phyloP scores from a whole-genome alignment of 2,888 invertebrate species.

The Apoda limacodes region DNA sequence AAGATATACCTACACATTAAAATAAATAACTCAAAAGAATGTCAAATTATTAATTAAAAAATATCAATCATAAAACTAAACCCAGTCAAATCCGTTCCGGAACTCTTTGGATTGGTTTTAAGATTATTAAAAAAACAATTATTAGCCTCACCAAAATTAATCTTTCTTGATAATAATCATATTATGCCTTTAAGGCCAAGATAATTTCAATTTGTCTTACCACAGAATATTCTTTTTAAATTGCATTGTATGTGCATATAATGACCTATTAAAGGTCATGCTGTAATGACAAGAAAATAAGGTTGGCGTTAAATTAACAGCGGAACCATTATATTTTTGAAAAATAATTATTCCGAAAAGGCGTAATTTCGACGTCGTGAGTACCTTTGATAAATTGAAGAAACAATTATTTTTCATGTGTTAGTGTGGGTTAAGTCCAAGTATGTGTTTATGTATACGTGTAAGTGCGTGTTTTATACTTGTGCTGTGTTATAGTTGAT shows the following conservation, averaged over 20 bases:
- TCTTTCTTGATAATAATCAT: conserved; percentile 35
- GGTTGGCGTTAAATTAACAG: conserved; percentile 36
- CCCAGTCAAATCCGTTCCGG: conserved; percentile 25
- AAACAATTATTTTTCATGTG: conserved; percentile 36
- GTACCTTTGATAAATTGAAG: conserved; percentile 34
- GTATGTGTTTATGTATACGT: conserved; percentile 14
- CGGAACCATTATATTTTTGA: conserved; percentile 27
- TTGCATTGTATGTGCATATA: conserved; percentile 23
- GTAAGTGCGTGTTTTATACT: conserved; percentile 18
- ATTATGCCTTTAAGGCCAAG: conserved; percentile 27
- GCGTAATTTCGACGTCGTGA: conserved; percentile 27
- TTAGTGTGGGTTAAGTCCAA: conserved; percentile 26
- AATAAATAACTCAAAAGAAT: too few species aligned
- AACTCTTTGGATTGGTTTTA: conserved; percentile 29
- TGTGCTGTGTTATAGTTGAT: conserved; percentile 11
- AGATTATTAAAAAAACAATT: conserved; percentile 47
- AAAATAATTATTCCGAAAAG: conserved; percentile 34
- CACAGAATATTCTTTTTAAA: conserved; percentile 11
- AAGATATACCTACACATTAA: too few species aligned
- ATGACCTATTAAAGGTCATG: conserved; percentile 30
- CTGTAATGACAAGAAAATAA: conserved; percentile 39
- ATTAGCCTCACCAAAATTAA: conserved; percentile 40
- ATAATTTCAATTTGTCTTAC: conserved; percentile 7
- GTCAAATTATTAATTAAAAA: too few species aligned
- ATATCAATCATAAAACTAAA: conserved; percentile 20